A percentile compares a stretch with the other conserved stretches of the same genome.
Conservation (phyloP, 2,888 invertebrate species). For the Litoditis marina region DNA sequence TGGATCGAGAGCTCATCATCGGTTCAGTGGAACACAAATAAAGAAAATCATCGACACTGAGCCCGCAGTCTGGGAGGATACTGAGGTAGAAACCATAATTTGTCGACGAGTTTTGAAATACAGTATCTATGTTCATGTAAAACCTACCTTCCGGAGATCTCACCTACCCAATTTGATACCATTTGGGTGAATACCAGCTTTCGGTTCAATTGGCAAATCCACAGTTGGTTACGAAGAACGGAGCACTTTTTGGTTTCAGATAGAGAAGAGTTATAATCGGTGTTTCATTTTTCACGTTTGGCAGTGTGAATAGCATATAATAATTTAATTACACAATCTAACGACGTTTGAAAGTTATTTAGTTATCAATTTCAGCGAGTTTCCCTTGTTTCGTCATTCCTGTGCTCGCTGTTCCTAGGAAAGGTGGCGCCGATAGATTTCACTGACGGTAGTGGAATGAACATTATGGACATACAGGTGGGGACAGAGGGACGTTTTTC, state of each 20-base stretch:
- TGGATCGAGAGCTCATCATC: slow-evolving; percentile 81
- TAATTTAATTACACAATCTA: not conserved
- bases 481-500: not conserved
- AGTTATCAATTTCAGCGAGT: slow-evolving; percentile 72
- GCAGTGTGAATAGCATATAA: not conserved
- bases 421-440: slow-evolving; percentile 84
- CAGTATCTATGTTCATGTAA: too few relatives aligned
- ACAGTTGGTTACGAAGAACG: too few relatives aligned
- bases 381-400: slow-evolving; percentile 88
- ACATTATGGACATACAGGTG: slow-evolving; percentile 77
- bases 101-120: not conserved
- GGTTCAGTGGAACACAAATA: slow-evolving; percentile 91
- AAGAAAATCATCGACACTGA: slow-evolving; percentile 78
- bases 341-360: not conserved
- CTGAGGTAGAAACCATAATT: slow-evolving; percentile 67
- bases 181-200: not conserved
- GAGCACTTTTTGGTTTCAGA: too few relatives aligned
- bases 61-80: slow-evolving; percentile 73
- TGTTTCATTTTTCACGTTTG: too few relatives aligned
- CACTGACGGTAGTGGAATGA: slow-evolving; percentile 93
- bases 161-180: not conserved
- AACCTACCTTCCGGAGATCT: not conserved
- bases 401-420: slow-evolving; percentile 82
- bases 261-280: too few relatives aligned
- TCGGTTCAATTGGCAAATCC: not conserved